Percentiles rank a stretch among this genome's conserved stretches.
Evolutionary conservation across 2,113 vertebrate genomes (phyloP).

Genomic region (Ginglymostoma cirratum): DNA sequence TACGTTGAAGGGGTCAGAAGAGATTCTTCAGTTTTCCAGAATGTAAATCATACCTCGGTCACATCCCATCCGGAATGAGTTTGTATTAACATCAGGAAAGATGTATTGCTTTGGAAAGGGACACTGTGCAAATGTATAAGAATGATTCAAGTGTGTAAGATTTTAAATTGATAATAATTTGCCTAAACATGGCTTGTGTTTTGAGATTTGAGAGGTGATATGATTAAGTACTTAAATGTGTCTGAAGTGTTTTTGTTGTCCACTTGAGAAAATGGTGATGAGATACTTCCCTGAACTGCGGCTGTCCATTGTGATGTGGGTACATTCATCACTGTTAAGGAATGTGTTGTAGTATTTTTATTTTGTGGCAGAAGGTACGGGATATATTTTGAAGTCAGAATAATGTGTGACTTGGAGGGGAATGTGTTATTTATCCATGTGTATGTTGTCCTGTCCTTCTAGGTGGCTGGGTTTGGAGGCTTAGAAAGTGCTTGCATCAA

Average conservation of each 20-base stretch:
- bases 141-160: background rate
- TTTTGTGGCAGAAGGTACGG: background rate
- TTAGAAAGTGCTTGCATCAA: background rate
- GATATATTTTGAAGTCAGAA: background rate
- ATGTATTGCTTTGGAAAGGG: background rate
- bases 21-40: background rate
- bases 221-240: background rate
- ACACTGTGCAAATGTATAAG: background rate
- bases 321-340: background rate
- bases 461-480: background rate
- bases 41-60: background rate
- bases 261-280: background rate
- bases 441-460: background rate
- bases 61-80: background rate
- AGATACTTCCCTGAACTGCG: background rate
- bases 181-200: background rate
- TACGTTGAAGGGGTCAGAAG: background rate
- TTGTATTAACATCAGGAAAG: background rate
- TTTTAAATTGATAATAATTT: background rate
- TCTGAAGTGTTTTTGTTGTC: background rate
- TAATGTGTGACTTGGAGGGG: background rate
- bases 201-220: background rate
- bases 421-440: background rate
- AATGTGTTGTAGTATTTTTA: background rate
- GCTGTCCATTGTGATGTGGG: background rate